Conservation (phyloP, 2,113 vertebrate species). For the Chloebia gouldiae region DNA sequence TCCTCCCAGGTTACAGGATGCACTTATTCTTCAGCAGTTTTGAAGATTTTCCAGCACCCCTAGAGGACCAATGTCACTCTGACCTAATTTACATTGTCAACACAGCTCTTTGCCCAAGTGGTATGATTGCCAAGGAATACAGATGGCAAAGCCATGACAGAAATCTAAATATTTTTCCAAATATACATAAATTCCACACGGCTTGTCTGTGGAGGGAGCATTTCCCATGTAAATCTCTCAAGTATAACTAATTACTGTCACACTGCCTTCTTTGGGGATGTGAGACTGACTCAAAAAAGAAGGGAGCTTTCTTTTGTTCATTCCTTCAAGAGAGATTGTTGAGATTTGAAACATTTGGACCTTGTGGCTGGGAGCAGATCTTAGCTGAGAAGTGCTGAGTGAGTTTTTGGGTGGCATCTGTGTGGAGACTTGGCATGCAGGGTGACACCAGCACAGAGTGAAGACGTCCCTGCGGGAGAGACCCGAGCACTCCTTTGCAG, state of each 20-base stretch:
- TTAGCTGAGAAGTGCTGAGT: background rate
- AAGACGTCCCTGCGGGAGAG: background rate
- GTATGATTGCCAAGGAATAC: background rate
- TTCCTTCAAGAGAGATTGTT: background rate
- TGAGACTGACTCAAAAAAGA: background rate
- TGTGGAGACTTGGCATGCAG: background rate
- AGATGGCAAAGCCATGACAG: constrained; percentile 18
- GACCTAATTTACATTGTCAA: background rate
- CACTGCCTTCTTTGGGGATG: background rate
- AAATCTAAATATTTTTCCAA: constrained; percentile 54
- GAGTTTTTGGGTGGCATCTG: background rate
- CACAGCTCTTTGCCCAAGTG: background rate
- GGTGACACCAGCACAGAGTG: background rate
- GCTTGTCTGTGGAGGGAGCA: background rate
- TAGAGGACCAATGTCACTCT: background rate
- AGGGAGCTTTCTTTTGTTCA: background rate
- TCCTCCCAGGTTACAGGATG: background rate
- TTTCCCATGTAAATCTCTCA: background rate
- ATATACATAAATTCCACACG: background rate
- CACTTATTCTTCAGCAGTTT: background rate
- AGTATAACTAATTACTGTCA: background rate
- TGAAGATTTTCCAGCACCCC: background rate
- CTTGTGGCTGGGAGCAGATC: background rate
- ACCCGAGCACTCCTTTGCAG: background rate
- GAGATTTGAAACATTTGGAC: background rate